Percentiles rank a stretch among this genome's conserved stretches.
Conservation (phyloP, 2,113 vertebrate genomes). For the Bufo bufo region DNA sequence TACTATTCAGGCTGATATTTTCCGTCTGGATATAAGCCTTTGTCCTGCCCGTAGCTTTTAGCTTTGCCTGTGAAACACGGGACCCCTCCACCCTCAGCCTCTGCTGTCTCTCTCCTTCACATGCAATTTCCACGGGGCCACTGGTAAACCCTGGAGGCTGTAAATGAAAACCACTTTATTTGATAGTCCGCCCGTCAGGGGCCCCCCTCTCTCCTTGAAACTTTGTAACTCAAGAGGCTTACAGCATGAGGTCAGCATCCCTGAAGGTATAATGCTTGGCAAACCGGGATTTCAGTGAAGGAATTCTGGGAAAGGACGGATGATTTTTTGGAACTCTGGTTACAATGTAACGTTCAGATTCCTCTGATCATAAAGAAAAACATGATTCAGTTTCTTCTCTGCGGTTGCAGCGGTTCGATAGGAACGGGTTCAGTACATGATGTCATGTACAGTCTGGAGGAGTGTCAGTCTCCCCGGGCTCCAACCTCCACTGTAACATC, state of each 20-base stretch:
- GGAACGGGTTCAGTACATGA: conserved; percentile 13
- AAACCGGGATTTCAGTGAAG: conserved; percentile 36
- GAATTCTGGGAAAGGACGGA: conserved; percentile 33
- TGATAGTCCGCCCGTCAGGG: conserved; percentile 50
- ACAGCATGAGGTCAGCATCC: conserved; percentile 52
- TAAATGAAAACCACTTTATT: conserved; percentile 59
- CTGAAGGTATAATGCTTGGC: conserved; percentile 53
- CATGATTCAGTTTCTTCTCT: neutral
- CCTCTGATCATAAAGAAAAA: conserved; percentile 27
- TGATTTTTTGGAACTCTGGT: conserved; percentile 40
- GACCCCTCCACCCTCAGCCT: neutral
- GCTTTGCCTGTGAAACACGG: neutral
- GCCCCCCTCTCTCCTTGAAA: conserved; percentile 57
- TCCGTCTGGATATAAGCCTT: neutral
- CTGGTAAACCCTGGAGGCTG: conserved; percentile 26
- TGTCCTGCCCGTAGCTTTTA: neutral
- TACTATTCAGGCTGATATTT: neutral
- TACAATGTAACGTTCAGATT: neutral
- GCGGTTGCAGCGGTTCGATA: neutral
- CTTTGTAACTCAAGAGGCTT: conserved; percentile 56
- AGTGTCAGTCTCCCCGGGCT: conserved; percentile 9
- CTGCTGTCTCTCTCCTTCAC: conserved; percentile 9
- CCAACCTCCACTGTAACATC: conserved; percentile 14
- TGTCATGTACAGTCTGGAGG: conserved; percentile 28
- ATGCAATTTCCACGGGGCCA: conserved; percentile 20